Evolutionary conservation across 2,888 invertebrate genomes (phyloP).

Genomic region (Halictus ligatus): DNA sequence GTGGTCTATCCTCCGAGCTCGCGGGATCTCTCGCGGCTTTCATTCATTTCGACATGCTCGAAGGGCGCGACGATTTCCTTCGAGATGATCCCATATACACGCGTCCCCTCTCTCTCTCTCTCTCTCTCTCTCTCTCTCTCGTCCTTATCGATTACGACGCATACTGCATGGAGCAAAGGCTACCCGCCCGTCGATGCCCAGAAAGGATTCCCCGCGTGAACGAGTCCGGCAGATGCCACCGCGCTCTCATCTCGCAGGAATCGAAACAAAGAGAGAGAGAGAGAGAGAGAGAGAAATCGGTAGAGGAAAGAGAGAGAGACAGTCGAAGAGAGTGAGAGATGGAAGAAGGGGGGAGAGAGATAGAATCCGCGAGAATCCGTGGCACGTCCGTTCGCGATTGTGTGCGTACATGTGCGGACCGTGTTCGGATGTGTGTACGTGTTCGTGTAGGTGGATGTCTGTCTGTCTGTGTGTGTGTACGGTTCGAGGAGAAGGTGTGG

Average conservation of each 20-base stretch:
- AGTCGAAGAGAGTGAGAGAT: neutral
- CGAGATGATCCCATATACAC: slow-evolving; percentile 60
- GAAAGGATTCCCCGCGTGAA: slow-evolving; percentile 49
- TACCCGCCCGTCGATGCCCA: slow-evolving; percentile 54
- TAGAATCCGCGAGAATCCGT: slow-evolving; percentile 50
- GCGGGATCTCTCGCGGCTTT: slow-evolving; percentile 30
- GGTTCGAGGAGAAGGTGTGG: slow-evolving; percentile 33
- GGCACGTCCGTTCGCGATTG: slow-evolving; percentile 42
- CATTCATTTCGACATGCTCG: slow-evolving; percentile 61
- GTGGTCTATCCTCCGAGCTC: slow-evolving; percentile 17
- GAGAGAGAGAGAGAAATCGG: neutral
- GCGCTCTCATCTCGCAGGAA: neutral
- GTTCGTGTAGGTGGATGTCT: neutral
- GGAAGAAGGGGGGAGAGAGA: neutral
- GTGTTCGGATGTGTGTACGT: slow-evolving; percentile 20
- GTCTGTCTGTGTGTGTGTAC: slow-evolving; percentile 22
- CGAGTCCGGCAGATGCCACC: slow-evolving; percentile 43
- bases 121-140: slow-evolving; percentile 36
- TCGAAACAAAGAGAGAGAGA: neutral
- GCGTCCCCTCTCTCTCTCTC: slow-evolving; percentile 35
- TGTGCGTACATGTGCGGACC: slow-evolving; percentile 10
- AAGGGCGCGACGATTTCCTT: slow-evolving; percentile 58
- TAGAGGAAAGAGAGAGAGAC: neutral
- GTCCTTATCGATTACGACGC: slow-evolving; percentile 75
- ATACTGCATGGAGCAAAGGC: slow-evolving; percentile 66